Evolutionary conservation across 2,797 vertebrate genomes (phyloP), one percentile per base, ranked within the genome.

Genomic region (Sandelia bainsii): DNA sequence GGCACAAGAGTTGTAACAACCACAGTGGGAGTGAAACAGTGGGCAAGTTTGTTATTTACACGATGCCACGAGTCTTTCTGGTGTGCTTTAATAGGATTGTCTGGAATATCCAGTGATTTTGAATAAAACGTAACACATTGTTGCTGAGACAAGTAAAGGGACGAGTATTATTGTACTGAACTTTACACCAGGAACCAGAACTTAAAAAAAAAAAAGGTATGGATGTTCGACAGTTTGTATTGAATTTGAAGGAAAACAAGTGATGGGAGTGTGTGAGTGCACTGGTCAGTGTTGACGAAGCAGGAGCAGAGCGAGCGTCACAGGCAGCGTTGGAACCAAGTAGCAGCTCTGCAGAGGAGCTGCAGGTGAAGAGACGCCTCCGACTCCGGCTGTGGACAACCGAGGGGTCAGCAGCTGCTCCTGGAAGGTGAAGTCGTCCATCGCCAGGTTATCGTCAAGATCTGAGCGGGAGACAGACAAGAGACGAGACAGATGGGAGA

Each of bases 401-500:
- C 79, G 86, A 22, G 95, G 93, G 75, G 93, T 95, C 86, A 95
- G 78, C 78, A 95, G 92, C 89, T 95, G 92, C 89, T 95, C 94
- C 69, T 95, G 94, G 87, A 95, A 95, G 78, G 89, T 94, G 87
- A 95, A 91, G 91, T 95, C 94, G 3, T 95, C 95, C 87, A 95
- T 93, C 6, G 91, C 92, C 87, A 95, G 84, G 87, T 95, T 94
- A 75, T 95, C 93, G 0, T 93, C 93, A 7, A 95, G 89, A 81
- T 95, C 95, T 95, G 82, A 62, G 81, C 79, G 50, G 62, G 58
- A 81, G 68, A 85, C 57, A 83, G 64, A 75, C 14, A 14, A 10
- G 65, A 46, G 60, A 56, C 0, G 72, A 80, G 66, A 69, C 9
- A 66, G 82, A 77, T 45, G 7, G 53, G 64, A 61, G 59, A 81